Evolutionary conservation across 92 coral and sea anemone genomes (phyloP).

Genomic region (Phenganax subtilis): DNA sequence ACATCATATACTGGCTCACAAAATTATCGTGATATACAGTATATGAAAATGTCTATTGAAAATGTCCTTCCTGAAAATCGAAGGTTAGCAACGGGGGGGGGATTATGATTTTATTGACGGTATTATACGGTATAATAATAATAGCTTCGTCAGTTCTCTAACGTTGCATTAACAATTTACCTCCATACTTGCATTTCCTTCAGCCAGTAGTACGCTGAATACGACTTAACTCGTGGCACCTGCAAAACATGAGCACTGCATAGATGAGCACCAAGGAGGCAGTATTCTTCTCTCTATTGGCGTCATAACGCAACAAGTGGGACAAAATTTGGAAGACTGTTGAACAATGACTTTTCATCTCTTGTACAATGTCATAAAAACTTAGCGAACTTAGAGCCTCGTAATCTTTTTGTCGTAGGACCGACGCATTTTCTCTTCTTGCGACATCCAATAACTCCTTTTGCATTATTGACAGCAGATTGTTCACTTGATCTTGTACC

Average conservation of each 20-base stretch:
- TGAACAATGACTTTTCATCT: neutral
- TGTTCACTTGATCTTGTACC: neutral
- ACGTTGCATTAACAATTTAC: no score
- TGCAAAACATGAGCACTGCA: neutral
- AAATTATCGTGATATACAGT: no score
- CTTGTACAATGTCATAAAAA: neutral
- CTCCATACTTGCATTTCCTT: slow-evolving; percentile 10
- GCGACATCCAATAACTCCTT: neutral
- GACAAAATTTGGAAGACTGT: slow-evolving; percentile 1
- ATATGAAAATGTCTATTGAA: no score
- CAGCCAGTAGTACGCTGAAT: neutral
- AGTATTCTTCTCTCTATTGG: neutral
- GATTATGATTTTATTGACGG: no score
- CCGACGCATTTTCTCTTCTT: neutral
- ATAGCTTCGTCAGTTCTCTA: no score
- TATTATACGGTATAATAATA: no score
- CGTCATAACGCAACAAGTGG: neutral
- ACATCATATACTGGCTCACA: no score
- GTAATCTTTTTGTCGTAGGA: slow-evolving; percentile 1
- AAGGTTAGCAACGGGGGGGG: no score
- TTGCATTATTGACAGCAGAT: neutral
- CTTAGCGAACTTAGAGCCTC: neutral
- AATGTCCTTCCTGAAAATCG: no score
- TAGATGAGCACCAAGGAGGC: neutral
- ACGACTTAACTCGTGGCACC: slow-evolving; percentile 3